Evolutionary conservation across 2,113 vertebrate genomes (phyloP), one percentile per base, ranked within the genome.

Genomic region (Numenius arquata): DNA sequence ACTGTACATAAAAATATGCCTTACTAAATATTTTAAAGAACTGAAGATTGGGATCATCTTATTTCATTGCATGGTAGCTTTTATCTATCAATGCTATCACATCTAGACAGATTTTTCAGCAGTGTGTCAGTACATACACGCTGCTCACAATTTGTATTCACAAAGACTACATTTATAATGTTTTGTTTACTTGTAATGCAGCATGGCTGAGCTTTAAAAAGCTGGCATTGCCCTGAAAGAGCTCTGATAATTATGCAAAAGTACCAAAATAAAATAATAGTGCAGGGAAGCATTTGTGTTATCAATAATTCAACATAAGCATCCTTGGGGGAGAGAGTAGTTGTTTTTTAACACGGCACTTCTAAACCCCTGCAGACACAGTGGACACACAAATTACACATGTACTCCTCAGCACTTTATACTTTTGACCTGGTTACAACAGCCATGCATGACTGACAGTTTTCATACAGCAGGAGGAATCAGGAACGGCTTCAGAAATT

Each of bases 251-350:
- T 80, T 93, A 91, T 85, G 22, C 15, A 65, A 74, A 94, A 93
- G 41, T 45, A 59, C 34, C 68, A 55, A 93, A 96, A 90, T 88
- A 89, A 96, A 93, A 84, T 59, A 85, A 67, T 22, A 65, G 55
- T 34, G 30, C 30, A 72, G 62, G 30, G 66, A 96, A 94, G 12
- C 40, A 52, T 91, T 92, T 89, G 9, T 77, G 43, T 74, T 90
- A 77, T 93, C 94, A 96, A 94, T 91, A 95, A 93, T 97, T 91
- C 66, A 95, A n/a, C 0, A 4, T 61, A 47, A 36, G 30, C 36
- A 47, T 79, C 66, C n/a, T 89, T 77, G 29, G 53, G 48, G 84
- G 38, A 63, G n/a, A 67, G 30, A 86, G 43, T 40, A 58, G 62
- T 15, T 74, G 50, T 5, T 79, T 96, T 96, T 92, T 65, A 93